These are phyloP conservation scores for Bacillus rossius DNA, from an alignment of 1,140 invertebrate species.

Conservation along the genomic window DNA sequence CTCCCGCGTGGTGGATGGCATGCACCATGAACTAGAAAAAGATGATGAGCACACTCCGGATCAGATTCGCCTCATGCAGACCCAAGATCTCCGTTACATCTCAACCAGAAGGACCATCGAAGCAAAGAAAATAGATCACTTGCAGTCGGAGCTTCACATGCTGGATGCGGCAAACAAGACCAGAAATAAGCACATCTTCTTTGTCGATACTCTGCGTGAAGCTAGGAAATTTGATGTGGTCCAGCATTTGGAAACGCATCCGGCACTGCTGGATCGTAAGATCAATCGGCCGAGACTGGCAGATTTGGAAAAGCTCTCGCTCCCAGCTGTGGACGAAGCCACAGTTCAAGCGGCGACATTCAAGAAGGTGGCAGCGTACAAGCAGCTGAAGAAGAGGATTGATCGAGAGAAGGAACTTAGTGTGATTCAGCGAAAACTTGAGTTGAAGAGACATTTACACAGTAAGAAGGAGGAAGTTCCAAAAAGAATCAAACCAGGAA, in stretches of 20 bases:
- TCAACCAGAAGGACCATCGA: slow-evolving; percentile 80
- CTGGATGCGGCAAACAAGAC: slow-evolving; percentile 62
- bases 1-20: slow-evolving; percentile 68
- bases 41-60: slow-evolving; percentile 68
- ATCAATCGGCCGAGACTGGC: slow-evolving; percentile 61
- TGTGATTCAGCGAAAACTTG: slow-evolving; percentile 78
- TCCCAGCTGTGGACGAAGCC: slow-evolving; percentile 51
- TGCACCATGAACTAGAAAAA: slow-evolving; percentile 62
- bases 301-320: slow-evolving; percentile 52
- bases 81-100: slow-evolving; percentile 89
- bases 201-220: slow-evolving; percentile 64
- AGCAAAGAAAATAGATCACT: slow-evolving; percentile 77
- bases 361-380: slow-evolving; percentile 61
- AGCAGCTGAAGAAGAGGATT: slow-evolving; percentile 74
- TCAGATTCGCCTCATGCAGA: slow-evolving; percentile 84
- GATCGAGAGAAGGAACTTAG: slow-evolving; percentile 74
- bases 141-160: slow-evolving; percentile 79
- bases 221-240: slow-evolving; percentile 62
- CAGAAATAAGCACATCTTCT: slow-evolving; percentile 75
- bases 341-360: slow-evolving; percentile 50
- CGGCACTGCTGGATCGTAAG: slow-evolving; percentile 56
- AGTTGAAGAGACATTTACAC: slow-evolving; percentile 66
- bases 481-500: slow-evolving; percentile 58
- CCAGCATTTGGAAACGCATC: slow-evolving; percentile 69
- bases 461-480: slow-evolving; percentile 56